phyloP scores from a whole-genome alignment of 2,797 vertebrate species.

The Psittacula derbiana region DNA sequence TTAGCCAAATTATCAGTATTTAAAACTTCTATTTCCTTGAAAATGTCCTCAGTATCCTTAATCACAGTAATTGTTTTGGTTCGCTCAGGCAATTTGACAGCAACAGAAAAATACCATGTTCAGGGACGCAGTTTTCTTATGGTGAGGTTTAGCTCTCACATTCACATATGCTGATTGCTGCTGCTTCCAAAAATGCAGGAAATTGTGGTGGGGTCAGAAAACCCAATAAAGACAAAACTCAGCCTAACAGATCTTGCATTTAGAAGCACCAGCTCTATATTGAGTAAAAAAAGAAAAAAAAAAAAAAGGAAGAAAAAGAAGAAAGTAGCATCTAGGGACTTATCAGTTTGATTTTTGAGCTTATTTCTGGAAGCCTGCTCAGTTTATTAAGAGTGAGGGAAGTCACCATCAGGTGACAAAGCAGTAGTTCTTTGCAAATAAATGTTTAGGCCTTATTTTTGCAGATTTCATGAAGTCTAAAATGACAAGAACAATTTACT shows the following conservation, averaged over 20 bases:
- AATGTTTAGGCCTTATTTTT: background rate
- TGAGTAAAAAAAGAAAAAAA: background rate
- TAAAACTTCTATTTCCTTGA: slow-evolving; percentile 25
- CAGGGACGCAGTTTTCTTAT: background rate
- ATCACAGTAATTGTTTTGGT: background rate
- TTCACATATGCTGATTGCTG: background rate
- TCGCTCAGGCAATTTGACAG: background rate
- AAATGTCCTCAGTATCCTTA: background rate
- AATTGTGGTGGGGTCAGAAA: background rate
- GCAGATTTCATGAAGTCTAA: background rate
- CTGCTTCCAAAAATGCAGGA: background rate
- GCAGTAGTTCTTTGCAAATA: background rate
- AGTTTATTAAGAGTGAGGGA: background rate
- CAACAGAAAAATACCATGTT: background rate
- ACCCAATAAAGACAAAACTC: background rate
- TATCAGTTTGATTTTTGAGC: background rate
- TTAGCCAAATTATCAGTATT: background rate
- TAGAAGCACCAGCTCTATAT: background rate
- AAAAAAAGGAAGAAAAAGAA: background rate
- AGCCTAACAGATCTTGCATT: background rate
- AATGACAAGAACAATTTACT: background rate
- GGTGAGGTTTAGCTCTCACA: background rate
- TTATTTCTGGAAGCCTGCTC: background rate
- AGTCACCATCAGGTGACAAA: background rate
- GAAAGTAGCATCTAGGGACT: background rate